Percentiles rank a stretch among this genome's conserved stretches.
Evolutionary conservation across 1,140 invertebrate species (phyloP).

Genomic region (Orussus abietinus): DNA sequence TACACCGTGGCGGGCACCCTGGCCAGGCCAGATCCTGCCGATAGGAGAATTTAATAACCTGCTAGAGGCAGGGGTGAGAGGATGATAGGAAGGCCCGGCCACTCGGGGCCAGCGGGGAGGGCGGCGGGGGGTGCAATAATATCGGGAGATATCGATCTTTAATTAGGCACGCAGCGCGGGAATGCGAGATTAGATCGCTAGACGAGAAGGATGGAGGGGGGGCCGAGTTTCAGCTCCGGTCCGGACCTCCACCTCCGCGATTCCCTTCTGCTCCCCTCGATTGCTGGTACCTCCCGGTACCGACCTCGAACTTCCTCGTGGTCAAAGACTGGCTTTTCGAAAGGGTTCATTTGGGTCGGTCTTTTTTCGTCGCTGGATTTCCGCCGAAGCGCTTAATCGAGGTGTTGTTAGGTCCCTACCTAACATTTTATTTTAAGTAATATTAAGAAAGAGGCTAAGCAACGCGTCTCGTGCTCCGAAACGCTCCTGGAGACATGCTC

Average conservation of each 20-base stretch:
- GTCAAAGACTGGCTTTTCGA: no score
- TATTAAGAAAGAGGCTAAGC: no score
- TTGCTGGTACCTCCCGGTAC: conserved; percentile 22
- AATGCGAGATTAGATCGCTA: conserved; percentile 51
- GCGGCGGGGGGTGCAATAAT: conserved; percentile 44
- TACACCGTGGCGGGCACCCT: conserved; percentile 40
- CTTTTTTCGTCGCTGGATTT: no score
- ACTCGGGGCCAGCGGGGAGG: conserved; percentile 20
- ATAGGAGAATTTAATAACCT: conserved; percentile 56
- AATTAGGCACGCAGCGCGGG: conserved; percentile 54
- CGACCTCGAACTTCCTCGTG: conserved; percentile 9
- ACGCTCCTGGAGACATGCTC: no score
- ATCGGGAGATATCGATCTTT: conserved; percentile 54
- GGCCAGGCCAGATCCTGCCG: conserved; percentile 45
- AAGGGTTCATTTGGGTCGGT: no score
- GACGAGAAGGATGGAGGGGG: conserved; percentile 36
- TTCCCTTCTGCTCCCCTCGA: conserved; percentile 7
- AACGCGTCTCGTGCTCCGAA: no score
- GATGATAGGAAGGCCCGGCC: conserved; percentile 20
- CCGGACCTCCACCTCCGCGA: conserved; percentile 11
- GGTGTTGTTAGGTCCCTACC: no score
- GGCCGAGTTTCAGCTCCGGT: conserved; percentile 23
- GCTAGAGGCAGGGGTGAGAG: conserved; percentile 31
- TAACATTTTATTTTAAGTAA: no score
- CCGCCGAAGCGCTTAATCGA: no score